Percentiles rank a stretch among this genome's conserved stretches.
Conservation (phyloP, 2,797 vertebrate species). For the Melanotaenia pygmaea region DNA sequence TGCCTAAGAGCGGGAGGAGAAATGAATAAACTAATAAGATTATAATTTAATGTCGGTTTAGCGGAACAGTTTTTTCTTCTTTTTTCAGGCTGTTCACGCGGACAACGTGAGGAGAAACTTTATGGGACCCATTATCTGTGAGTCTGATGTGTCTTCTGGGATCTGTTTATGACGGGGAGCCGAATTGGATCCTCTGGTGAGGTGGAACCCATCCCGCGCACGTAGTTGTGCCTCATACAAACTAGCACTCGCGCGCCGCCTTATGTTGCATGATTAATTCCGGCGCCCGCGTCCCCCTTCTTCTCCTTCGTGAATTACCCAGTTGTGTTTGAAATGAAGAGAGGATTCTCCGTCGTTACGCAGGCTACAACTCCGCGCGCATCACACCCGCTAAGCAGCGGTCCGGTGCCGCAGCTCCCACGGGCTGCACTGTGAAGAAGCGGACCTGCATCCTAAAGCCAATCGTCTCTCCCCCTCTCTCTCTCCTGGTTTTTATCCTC, state of each 20-base stretch:
- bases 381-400: conserved; percentile 54
- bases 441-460: conserved; percentile 84
- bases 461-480: conserved; percentile 40
- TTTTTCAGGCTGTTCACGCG: conserved; percentile 55
- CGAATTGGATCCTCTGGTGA: conserved; percentile 34
- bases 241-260: conserved; percentile 52
- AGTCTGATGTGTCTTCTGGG: conserved; percentile 47
- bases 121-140: conserved; percentile 56
- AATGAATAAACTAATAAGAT: conserved; percentile 80
- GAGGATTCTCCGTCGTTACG: conserved; percentile 52
- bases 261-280: conserved; percentile 66
- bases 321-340: conserved; percentile 64
- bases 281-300: conserved; percentile 1
- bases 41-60: conserved; percentile 77
- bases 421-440: conserved; percentile 75
- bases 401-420: conserved; percentile 75
- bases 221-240: conserved; percentile 35
- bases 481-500: conserved; percentile 70
- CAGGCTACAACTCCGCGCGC: conserved; percentile 54
- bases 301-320: conserved; percentile 60
- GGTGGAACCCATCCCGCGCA: conserved; percentile 51
- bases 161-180: conserved; percentile 59
- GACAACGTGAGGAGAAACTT: conserved; percentile 72
- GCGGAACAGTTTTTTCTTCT: conserved; percentile 41
- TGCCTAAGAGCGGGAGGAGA: conserved; percentile 74